Evolutionary conservation across 2,113 vertebrate genomes (phyloP).

Genomic region (Gopherus evgoodei): DNA sequence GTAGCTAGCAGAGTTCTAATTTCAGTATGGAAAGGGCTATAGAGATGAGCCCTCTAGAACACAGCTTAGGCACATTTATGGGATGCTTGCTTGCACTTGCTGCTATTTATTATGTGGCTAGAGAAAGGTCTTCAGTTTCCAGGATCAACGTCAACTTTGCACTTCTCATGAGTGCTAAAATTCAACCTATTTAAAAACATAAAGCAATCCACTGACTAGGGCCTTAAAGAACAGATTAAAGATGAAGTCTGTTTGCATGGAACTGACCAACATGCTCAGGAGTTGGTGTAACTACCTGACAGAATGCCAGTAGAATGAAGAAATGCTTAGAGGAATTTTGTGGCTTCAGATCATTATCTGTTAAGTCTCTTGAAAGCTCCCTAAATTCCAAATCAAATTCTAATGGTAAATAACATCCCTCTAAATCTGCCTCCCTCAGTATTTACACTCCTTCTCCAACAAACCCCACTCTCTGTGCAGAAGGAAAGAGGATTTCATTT

Average conservation of each 20-base stretch:
- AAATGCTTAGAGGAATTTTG: slow-evolving; percentile 42
- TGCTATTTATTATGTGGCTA: neutral
- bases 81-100: neutral
- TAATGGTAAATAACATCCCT: slow-evolving; percentile 32
- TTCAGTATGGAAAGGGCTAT: neutral
- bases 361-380: slow-evolving; percentile 26
- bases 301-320: slow-evolving; percentile 14
- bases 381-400: slow-evolving; percentile 58
- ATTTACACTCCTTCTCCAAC: neutral
- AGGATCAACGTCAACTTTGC: neutral
- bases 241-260: neutral
- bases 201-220: neutral
- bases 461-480: neutral
- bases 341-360: slow-evolving; percentile 52
- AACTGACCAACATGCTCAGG: neutral
- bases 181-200: slow-evolving; percentile 18
- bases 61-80: neutral
- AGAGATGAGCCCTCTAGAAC: neutral
- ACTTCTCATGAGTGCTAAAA: neutral
- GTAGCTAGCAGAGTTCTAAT: neutral
- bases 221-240: neutral
- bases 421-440: neutral
- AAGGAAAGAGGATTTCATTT: neutral
- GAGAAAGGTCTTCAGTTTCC: neutral
- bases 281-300: neutral